Percentiles rank a stretch among this genome's conserved stretches.
Conservation (phyloP, 2,113 vertebrate species). For the Papio anubis region DNA sequence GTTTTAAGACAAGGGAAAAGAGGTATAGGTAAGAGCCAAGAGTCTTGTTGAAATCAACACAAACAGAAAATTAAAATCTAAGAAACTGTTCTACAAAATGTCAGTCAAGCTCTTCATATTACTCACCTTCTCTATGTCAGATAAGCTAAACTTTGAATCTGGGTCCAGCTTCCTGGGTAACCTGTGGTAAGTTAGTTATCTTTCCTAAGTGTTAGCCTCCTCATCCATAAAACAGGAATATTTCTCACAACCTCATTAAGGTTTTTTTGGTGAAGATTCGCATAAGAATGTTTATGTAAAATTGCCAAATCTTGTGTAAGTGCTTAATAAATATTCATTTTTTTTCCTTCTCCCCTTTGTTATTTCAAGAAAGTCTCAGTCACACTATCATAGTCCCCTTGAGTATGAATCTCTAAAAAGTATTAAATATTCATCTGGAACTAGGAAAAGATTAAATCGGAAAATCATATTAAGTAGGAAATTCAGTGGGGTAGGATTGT, state of each 20-base stretch:
- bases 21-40: neutral
- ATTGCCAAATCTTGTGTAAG: neutral
- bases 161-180: neutral
- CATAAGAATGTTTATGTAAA: neutral
- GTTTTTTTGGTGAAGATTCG: neutral
- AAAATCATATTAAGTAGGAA: neutral
- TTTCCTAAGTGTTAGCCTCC: neutral
- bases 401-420: neutral
- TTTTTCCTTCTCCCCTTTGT: neutral
- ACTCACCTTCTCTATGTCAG: neutral
- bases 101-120: neutral
- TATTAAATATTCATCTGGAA: neutral
- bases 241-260: neutral
- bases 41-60: neutral
- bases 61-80: neutral
- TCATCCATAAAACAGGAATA: neutral
- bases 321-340: constrained; percentile 28
- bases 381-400: neutral
- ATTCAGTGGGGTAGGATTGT: neutral
- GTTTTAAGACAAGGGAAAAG: constrained; percentile 29
- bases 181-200: neutral
- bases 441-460: neutral
- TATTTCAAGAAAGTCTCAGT: neutral
- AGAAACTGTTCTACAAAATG: neutral
- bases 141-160: neutral